Evolutionary conservation across 2,888 invertebrate genomes (phyloP).

Genomic region (Acronicta psi): DNA sequence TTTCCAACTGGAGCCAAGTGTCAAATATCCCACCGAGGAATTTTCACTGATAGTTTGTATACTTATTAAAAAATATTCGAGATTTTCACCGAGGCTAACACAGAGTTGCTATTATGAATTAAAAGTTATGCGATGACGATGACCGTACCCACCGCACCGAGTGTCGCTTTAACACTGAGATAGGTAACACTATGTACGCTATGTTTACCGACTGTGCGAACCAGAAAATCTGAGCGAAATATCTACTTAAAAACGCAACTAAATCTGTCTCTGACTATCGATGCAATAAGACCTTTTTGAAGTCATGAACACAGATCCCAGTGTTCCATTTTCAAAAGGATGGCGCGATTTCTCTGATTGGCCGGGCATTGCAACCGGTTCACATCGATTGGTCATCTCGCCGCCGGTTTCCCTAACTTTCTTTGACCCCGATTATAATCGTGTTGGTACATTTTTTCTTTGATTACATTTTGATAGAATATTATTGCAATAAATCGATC

Average conservation of each 20-base stretch:
- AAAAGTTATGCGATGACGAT: constrained; percentile 59
- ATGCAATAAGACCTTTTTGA: constrained; percentile 27
- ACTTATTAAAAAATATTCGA: constrained; percentile 5
- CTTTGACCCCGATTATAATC: constrained; percentile 79
- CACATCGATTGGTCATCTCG: constrained; percentile 73
- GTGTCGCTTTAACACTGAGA: constrained; percentile 78
- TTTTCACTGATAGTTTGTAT: constrained; percentile 35
- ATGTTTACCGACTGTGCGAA: constrained; percentile 40
- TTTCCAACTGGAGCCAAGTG: constrained; percentile 40
- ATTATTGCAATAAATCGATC: constrained; percentile 34
- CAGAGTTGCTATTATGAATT: constrained; percentile 14
- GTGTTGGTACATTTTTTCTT: constrained; percentile 63
- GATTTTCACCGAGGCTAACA: constrained; percentile 46
- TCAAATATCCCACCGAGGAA: constrained; percentile 26
- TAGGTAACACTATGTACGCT: constrained; percentile 45
- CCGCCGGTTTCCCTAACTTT: constrained; percentile 83
- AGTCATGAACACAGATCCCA: constrained; percentile 32
- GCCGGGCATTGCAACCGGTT: constrained; percentile 69
- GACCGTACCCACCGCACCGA: constrained; percentile 74
- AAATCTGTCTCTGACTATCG: constrained; percentile 3
- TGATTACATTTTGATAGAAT: constrained; percentile 62
- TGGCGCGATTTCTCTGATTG: constrained; percentile 57
- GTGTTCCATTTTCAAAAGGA: constrained; percentile 57
- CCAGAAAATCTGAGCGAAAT: constrained; percentile 25
- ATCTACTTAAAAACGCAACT: constrained; percentile 42